Evolutionary conservation across 2,797 vertebrate species (phyloP), one percentile per base, ranked within the genome.

Genomic region (Sebastes taczanowskii): DNA sequence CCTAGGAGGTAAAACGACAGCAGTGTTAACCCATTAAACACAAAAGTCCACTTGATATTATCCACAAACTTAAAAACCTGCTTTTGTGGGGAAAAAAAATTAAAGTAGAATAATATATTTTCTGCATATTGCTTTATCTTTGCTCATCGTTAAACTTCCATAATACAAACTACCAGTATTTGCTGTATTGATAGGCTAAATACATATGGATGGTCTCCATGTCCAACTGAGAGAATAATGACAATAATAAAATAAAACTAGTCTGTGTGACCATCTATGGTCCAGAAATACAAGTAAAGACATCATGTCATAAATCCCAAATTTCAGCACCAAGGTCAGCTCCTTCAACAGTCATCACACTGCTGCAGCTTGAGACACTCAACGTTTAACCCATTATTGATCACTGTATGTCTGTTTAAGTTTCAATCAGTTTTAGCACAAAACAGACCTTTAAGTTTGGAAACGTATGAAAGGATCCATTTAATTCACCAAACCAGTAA

Each of bases 271-370:
- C 42, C 5, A 22, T 4, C 9, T 18, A 5, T 32, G 1, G 5
- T 65, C 4, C 11, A 35, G 2, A 49, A 52, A 35, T 4, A 32
- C 32, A 22, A 6, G 7, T 11, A 32, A n/a, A 66, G 22, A 22
- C 23, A 46, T n/a, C 5, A 22, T 1, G 52, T 66, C 27, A 35
- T 29, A 35, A 52, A 53, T 60, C 34, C 16, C 58, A 29, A 16
- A 65, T 27, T 91, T 92, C 91, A 94, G 93, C 87, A 94, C 91
- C 91, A 89, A 79, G 93, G 93, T 80, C 92, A 94, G 91, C 90
- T 61, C 83, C 91, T 11, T 29, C 6, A 56, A 1, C 25, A 11
- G 56, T 16, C 6, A 20, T 34, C 61, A 9, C 2, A 5, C 22
- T 11, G 30, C 74, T 56, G 29, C 68, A 53, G 20, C 35, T 60